These are phyloP conservation scores for Meteorus sp. DNA, from an alignment of 1,140 invertebrate genomes.

Conservation along the genomic window DNA sequence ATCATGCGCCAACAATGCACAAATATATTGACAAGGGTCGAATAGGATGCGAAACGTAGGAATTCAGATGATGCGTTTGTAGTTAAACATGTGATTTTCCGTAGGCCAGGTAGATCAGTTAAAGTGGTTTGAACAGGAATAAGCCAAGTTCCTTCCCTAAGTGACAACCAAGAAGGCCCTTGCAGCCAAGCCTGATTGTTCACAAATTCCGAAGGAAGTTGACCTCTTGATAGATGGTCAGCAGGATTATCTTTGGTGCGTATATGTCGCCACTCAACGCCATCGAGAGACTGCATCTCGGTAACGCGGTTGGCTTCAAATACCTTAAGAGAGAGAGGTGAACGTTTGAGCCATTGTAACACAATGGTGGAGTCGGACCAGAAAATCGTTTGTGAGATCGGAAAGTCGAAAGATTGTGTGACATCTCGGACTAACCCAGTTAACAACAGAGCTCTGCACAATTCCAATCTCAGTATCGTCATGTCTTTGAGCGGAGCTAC, in stretches of 20 bases:
- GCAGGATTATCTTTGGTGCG: slow-evolving; percentile 40
- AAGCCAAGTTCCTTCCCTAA: slow-evolving; percentile 1
- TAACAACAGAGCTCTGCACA: slow-evolving; percentile 41
- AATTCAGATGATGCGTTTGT: background rate
- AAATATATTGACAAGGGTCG: slow-evolving; percentile 18
- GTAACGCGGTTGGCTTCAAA: slow-evolving; percentile 25
- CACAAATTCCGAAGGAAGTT: slow-evolving; percentile 22
- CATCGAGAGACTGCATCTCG: slow-evolving; percentile 36
- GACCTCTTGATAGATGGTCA: slow-evolving; percentile 41
- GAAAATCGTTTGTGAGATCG: slow-evolving; percentile 4
- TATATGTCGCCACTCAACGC: slow-evolving; percentile 39
- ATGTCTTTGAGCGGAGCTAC: slow-evolving; percentile 38
- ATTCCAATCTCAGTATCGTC: slow-evolving; percentile 42
- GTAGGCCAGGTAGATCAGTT: background rate
- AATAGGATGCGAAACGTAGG: slow-evolving; percentile 16
- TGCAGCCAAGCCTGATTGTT: slow-evolving; percentile 15
- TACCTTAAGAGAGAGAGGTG: background rate
- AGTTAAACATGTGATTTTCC: background rate
- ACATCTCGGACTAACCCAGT: slow-evolving; percentile 18
- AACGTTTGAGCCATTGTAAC: slow-evolving; percentile 26
- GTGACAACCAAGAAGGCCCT: slow-evolving; percentile 28
- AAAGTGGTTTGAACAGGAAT: background rate
- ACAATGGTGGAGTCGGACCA: slow-evolving; percentile 34
- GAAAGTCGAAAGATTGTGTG: too few relatives aligned
- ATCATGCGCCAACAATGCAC: slow-evolving; percentile 27